Percentiles rank a stretch among this genome's conserved stretches.
These are phyloP conservation scores for Podarcis muralis DNA, from an alignment of 2,113 vertebrate species.

Conservation along the genomic window DNA sequence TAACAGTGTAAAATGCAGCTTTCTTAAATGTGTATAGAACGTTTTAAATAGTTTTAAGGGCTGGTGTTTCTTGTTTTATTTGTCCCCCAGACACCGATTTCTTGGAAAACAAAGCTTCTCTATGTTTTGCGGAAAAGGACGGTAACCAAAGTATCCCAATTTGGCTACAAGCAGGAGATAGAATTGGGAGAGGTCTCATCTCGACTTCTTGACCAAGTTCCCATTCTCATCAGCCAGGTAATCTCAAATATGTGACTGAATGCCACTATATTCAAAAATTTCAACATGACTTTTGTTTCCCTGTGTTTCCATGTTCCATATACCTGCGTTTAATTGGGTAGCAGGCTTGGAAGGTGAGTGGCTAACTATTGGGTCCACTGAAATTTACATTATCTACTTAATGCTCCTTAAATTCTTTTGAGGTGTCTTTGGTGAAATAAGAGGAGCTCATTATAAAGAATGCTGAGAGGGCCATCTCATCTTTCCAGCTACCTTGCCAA, in stretches of 20 bases:
- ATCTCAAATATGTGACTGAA: constrained; percentile 7
- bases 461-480: constrained; percentile 20
- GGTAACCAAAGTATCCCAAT: constrained; percentile 53
- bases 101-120: constrained; percentile 77
- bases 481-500: constrained; percentile 30
- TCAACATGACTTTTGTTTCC: neutral
- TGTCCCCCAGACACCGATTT: constrained; percentile 61
- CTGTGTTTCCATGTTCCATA: neutral
- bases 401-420: constrained; percentile 24
- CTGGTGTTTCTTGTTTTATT: constrained; percentile 1
- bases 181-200: constrained; percentile 71
- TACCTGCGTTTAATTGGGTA: neutral
- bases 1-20: neutral
- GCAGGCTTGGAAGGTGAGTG: neutral
- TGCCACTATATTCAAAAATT: neutral
- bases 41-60: neutral
- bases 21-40: neutral
- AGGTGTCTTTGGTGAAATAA: constrained; percentile 50
- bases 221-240: constrained; percentile 79
- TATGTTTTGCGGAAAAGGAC: constrained; percentile 74
- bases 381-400: neutral
- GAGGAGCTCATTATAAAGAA: constrained; percentile 28
- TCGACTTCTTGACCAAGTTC: constrained; percentile 78
- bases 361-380: neutral
- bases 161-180: constrained; percentile 65